A percentile compares a stretch with the other conserved stretches of the same genome.
Evolutionary conservation across 1,140 invertebrate species (phyloP).

Genomic region (Caenorhabditis brenneri): DNA sequence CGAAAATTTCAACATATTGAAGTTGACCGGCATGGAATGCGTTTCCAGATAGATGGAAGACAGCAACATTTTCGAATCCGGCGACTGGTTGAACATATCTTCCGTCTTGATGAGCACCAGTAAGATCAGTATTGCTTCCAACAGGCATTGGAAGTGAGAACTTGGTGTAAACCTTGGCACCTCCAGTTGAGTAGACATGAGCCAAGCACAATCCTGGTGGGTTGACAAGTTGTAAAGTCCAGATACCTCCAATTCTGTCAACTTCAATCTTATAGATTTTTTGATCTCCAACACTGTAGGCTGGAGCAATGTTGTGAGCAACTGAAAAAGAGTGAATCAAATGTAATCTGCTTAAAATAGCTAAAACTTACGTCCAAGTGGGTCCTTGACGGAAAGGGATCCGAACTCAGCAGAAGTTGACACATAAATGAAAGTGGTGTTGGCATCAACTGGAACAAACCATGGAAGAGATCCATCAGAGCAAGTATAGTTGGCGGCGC

Average conservation of each 20-base stretch:
- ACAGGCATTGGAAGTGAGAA: constrained; percentile 41
- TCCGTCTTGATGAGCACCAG: constrained; percentile 46
- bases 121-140: constrained; percentile 20
- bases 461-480: background rate
- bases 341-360: background rate
- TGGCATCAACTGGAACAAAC: constrained; percentile 39
- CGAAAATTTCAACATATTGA: constrained; percentile 51
- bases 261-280: constrained; percentile 40
- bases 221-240: constrained; percentile 40
- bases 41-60: constrained; percentile 33
- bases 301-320: background rate
- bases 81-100: background rate
- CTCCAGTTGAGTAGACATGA: constrained; percentile 36
- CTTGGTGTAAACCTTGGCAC: constrained; percentile 46
- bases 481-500: background rate
- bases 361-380: constrained; percentile 15
- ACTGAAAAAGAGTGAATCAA: background rate
- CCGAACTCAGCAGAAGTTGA: constrained; percentile 4
- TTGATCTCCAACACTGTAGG: background rate
- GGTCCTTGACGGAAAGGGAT: constrained; percentile 32
- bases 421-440: constrained; percentile 44
- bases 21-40: background rate
- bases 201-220: constrained; percentile 46
- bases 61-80: constrained; percentile 18
- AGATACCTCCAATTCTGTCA: constrained; percentile 24